Conservation (phyloP, 2,797 vertebrate genomes). For the Semaprochilodus insignis region DNA sequence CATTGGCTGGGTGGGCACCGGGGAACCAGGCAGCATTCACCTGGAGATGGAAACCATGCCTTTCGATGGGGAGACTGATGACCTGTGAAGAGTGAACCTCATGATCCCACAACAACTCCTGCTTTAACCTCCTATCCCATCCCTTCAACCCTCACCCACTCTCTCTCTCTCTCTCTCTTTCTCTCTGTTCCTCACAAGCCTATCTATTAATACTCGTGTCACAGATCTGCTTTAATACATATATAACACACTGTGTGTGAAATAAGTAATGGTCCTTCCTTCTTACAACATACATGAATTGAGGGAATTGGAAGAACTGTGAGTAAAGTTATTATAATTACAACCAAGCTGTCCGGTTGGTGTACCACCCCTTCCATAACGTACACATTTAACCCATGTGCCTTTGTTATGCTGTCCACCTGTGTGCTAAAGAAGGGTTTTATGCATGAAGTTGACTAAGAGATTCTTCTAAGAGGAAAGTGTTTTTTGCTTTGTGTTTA, state of each 20-base stretch:
- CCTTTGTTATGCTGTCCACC: background rate
- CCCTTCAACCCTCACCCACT: background rate
- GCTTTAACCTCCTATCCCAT: conserved; percentile 8
- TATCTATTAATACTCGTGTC: conserved; percentile 15
- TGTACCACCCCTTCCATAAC: conserved; percentile 18
- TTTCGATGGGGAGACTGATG: conserved; percentile 93
- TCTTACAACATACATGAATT: background rate
- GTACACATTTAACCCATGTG: conserved; percentile 15
- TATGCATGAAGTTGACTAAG: conserved; percentile 8
- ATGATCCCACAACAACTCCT: background rate
- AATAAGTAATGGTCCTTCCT: conserved; percentile 12
- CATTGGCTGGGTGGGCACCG: conserved; percentile 93
- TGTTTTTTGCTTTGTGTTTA: conserved; percentile 32
- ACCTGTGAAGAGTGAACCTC: conserved; percentile 82
- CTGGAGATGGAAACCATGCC: conserved; percentile 85
- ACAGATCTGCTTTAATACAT: conserved; percentile 14
- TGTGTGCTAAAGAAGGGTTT: conserved; percentile 3
- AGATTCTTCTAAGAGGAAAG: background rate
- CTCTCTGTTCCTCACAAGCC: background rate
- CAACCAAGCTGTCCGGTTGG: conserved; percentile 10
- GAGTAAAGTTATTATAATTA: conserved; percentile 14
- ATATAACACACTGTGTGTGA: conserved; percentile 32
- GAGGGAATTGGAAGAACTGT: conserved; percentile 23
- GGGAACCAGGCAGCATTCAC: conserved; percentile 85
- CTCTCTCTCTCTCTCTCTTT: background rate